phyloP scores from a whole-genome alignment of 2,888 invertebrate genomes.

The Phortica magna region DNA sequence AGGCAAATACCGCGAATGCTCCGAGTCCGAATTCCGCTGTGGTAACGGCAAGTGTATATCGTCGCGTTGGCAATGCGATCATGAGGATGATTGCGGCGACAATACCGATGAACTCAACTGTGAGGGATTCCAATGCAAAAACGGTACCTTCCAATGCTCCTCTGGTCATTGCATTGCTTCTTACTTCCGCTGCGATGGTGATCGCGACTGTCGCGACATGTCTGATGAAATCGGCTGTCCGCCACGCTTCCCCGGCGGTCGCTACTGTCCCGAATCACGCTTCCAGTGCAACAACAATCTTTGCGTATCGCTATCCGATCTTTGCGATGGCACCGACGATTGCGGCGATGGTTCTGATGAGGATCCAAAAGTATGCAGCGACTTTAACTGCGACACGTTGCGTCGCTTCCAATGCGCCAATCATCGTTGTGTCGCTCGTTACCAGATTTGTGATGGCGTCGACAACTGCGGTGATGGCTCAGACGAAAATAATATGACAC shows the following conservation, averaged over 20 bases:
- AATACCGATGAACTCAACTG: slow-evolving; percentile 93
- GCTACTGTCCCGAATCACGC: slow-evolving; percentile 92
- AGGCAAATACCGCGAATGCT: slow-evolving; percentile 91
- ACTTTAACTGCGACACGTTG: slow-evolving; percentile 90
- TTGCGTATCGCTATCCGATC: slow-evolving; percentile 92
- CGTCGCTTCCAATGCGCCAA: slow-evolving; percentile 94
- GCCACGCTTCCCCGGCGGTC: slow-evolving; percentile 90
- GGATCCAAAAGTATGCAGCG: slow-evolving; percentile 86
- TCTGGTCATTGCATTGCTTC: slow-evolving; percentile 96
- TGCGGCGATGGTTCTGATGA: slow-evolving; percentile 96
- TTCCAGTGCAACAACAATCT: slow-evolving; percentile 96
- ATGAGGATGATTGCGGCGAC: slow-evolving; percentile 98
- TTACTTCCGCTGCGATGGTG: slow-evolving; percentile 93
- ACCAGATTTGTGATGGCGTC: slow-evolving; percentile 93
- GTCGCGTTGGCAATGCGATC: slow-evolving; percentile 95
- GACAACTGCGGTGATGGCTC: slow-evolving; percentile 97
- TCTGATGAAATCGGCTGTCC: slow-evolving; percentile 94
- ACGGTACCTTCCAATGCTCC: slow-evolving; percentile 93
- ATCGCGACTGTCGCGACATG: slow-evolving; percentile 92
- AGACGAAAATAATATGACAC: slow-evolving; percentile 96
- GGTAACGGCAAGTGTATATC: slow-evolving; percentile 94
- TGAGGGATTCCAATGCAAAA: slow-evolving; percentile 90
- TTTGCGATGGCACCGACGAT: slow-evolving; percentile 96
- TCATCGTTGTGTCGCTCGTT: slow-evolving; percentile 90
- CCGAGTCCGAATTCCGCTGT: slow-evolving; percentile 94